Base-by-base conservation (phyloP, 2,888 invertebrate genomes). In the Chaetogeoica ovagalla region DNA sequence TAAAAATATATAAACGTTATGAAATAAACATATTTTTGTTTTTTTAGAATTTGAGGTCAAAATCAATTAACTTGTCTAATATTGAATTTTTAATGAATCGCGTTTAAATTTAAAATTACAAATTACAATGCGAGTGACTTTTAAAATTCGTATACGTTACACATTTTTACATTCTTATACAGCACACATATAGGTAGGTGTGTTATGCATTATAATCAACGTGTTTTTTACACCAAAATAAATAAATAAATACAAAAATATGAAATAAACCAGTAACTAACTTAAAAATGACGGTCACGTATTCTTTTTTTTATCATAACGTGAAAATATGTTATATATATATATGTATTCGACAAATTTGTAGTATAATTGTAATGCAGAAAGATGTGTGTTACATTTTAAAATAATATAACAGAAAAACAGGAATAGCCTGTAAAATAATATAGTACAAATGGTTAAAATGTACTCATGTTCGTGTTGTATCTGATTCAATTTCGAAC, bases 221-320 rank as follows among this genome's bases (percentile, higher is more conserved):
- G 43, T 59, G 39, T 43, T 43, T 70, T 57, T 43, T 17, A 71
- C 43, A 43, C 39, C 21, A 39, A 59, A 43, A 59, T 71, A 59
- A 59, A 59, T 59, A 43, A 21, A 43, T 66, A 43, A 43, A 59
- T 66, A 39, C 23, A 59, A 43, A 43, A n/a, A n/a, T n/a, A n/a
- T n/a, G n/a, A n/a, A n/a, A n/a, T n/a, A 39, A 71, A 60, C 39
- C 43, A 43, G 71, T 71, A 71, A 71, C 59, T 71, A 71, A 59
- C 71, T 71, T 71, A 43, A 59, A 71, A 71, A 71, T 59, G 21
- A 59, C 23, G 43, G 71, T 71, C 71, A 71, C 71, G 71, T 71
- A 71, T 30, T 30, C 30, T 30, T 59, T 71, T 59, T 43, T 43
- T 59, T 57, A 59, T 59, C 15, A 39, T 37, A 70, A 59, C 39